Percentiles rank a stretch among this genome's conserved stretches.
These are phyloP conservation scores for Seriola quinqueradiata DNA, from an alignment of 2,113 vertebrate species.

Conservation along the genomic window DNA sequence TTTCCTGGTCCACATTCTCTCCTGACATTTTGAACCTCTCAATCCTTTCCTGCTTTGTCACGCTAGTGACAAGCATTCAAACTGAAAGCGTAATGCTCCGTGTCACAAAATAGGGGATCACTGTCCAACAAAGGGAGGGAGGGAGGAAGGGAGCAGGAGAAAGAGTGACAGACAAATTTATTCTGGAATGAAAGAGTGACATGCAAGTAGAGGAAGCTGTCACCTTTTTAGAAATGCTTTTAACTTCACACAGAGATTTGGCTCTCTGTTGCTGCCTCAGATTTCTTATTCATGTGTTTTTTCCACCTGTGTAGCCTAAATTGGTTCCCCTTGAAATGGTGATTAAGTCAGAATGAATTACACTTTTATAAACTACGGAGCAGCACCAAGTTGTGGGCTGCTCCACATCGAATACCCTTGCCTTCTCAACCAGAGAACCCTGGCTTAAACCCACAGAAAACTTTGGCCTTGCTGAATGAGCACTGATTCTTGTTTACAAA, in stretches of 20 bases:
- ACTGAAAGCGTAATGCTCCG: slow-evolving; percentile 56
- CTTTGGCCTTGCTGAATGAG: not conserved
- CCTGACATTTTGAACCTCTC: slow-evolving; percentile 72
- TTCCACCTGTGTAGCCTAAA: slow-evolving; percentile 9
- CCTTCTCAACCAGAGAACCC: not conserved
- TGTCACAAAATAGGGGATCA: slow-evolving; percentile 68
- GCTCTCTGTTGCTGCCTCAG: not conserved
- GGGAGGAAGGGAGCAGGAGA: slow-evolving; percentile 2
- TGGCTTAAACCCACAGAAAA: not conserved
- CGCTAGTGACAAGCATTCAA: slow-evolving; percentile 68
- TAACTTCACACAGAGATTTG: slow-evolving; percentile 34
- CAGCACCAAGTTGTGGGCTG: not conserved
- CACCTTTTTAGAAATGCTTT: slow-evolving; percentile 61
- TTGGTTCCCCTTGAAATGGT: slow-evolving; percentile 17
- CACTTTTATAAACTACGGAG: slow-evolving; percentile 1
- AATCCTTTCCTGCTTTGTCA: slow-evolving; percentile 66
- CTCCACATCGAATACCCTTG: not conserved
- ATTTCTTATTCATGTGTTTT: slow-evolving; percentile 36
- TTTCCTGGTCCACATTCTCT: slow-evolving; percentile 35
- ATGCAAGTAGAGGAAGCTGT: slow-evolving; percentile 50
- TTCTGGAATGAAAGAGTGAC: slow-evolving; percentile 61
- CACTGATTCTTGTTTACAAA: not conserved
- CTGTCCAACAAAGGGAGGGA: slow-evolving; percentile 59
- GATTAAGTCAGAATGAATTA: slow-evolving; percentile 12
- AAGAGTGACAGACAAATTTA: slow-evolving; percentile 70